phyloP scores from a whole-genome alignment of 2,888 invertebrate genomes.

The Tipula helvola region DNA sequence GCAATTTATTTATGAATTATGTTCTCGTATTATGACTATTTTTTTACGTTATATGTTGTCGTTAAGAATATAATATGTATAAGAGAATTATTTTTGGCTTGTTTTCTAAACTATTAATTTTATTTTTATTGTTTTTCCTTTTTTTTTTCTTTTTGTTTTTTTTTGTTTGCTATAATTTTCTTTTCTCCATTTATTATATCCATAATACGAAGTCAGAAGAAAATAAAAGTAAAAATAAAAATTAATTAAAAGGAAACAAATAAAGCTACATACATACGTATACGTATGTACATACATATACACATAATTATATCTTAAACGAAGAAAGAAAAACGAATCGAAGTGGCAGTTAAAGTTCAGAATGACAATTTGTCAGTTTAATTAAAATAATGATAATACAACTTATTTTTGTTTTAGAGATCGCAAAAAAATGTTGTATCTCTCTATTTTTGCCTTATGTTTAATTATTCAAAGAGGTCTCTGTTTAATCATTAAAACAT shows the following conservation, averaged over 20 bases:
- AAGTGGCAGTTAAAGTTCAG: neutral
- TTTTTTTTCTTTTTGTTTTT: neutral
- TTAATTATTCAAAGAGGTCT: too few species aligned
- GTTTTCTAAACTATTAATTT: conserved; percentile 4
- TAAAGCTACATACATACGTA: neutral
- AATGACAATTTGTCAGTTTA: neutral
- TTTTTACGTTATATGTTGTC: neutral
- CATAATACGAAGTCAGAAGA: neutral
- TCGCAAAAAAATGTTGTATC: neutral
- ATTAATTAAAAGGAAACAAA: conserved; percentile 4
- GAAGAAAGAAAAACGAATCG: neutral
- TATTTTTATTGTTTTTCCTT: neutral
- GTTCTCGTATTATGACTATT: neutral
- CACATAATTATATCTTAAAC: neutral
- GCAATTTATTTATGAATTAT: conserved; percentile 4
- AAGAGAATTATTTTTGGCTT: neutral
- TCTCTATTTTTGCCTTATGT: too few species aligned
- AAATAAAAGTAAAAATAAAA: neutral
- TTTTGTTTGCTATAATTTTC: neutral
- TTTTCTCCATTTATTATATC: neutral
- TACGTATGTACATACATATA: neutral
- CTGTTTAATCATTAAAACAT: too few species aligned
- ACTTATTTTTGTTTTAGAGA: neutral
- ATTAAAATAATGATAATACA: neutral
- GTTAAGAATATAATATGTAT: neutral